Conservation (phyloP, 2,888 invertebrate genomes). For the Phengaris arion region DNA sequence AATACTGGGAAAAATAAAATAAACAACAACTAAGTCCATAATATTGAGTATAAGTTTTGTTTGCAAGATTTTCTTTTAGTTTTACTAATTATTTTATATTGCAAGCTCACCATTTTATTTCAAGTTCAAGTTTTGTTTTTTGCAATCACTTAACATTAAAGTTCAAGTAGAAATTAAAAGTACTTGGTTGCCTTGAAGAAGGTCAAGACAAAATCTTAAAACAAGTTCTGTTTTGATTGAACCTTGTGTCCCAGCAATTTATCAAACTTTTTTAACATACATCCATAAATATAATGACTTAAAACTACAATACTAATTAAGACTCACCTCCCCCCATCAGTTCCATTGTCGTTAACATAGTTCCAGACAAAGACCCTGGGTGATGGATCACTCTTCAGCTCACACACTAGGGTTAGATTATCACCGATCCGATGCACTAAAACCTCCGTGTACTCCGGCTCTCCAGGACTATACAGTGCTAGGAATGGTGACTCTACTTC, state of each 20-base stretch:
- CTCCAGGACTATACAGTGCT: constrained; percentile 59
- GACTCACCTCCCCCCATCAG: constrained; percentile 48
- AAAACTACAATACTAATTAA: not conserved
- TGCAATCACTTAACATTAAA: not conserved
- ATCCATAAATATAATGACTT: no score
- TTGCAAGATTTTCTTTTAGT: no score
- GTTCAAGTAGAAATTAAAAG: not conserved
- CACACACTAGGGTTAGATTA: constrained; percentile 64
- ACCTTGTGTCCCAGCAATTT: not conserved
- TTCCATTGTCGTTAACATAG: constrained; percentile 53
- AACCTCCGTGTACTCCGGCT: constrained; percentile 66
- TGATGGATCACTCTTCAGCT: constrained; percentile 51
- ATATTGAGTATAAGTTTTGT: no score
- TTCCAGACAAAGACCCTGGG: constrained; percentile 62
- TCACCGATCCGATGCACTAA: constrained; percentile 59
- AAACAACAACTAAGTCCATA: no score
- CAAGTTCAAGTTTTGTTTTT: not conserved
- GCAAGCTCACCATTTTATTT: not conserved
- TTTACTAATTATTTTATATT: not conserved
- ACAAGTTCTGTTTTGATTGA: not conserved
- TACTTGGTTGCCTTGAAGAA: not conserved
- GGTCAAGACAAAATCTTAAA: constrained; percentile 8
- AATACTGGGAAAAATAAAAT: no score
- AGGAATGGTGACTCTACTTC: constrained; percentile 47
- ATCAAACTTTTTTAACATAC: not conserved